These are phyloP conservation scores for Cheilosia impressa DNA, from an alignment of 2,888 invertebrate species.

Conservation along the genomic window DNA sequence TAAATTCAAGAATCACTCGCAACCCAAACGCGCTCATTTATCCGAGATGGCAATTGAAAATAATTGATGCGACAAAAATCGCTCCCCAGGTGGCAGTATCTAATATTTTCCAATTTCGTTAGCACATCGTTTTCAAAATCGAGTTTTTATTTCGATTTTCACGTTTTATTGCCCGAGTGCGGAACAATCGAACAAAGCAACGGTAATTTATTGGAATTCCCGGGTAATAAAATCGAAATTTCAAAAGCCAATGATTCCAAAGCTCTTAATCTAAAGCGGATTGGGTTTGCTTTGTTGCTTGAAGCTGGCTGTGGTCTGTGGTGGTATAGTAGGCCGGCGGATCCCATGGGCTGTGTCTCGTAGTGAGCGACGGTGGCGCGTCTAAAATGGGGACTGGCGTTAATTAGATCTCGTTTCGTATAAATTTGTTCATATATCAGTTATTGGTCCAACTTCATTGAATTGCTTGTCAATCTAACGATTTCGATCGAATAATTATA, in stretches of 20 bases:
- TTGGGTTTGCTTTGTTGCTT: constrained; percentile 30
- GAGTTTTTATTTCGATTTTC: constrained; percentile 65
- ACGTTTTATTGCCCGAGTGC: constrained; percentile 59
- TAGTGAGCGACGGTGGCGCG: constrained; percentile 14
- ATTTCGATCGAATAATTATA: constrained; percentile 53
- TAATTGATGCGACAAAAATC: constrained; percentile 76
- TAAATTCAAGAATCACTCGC: not conserved
- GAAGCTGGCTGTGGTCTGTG: too few relatives aligned
- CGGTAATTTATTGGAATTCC: constrained; percentile 67
- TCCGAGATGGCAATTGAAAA: constrained; percentile 75
- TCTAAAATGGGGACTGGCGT: constrained; percentile 50
- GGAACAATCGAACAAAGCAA: constrained; percentile 52
- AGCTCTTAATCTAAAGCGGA: constrained; percentile 65
- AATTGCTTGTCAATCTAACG: constrained; percentile 50
- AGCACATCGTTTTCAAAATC: constrained; percentile 68
- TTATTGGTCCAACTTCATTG: constrained; percentile 42
- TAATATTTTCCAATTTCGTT: constrained; percentile 76
- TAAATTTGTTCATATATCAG: constrained; percentile 48
- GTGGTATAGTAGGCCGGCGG: not conserved
- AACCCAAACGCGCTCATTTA: constrained; percentile 42
- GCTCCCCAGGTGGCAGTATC: constrained; percentile 76
- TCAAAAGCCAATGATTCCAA: constrained; percentile 62
- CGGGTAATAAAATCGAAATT: constrained; percentile 66
- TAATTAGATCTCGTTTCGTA: constrained; percentile 67
- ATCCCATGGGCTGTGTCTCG: constrained; percentile 10